Percentiles rank a stretch among this genome's conserved stretches.
Conservation (phyloP, 1,140 invertebrate species). For the Drosophila burlai region DNA sequence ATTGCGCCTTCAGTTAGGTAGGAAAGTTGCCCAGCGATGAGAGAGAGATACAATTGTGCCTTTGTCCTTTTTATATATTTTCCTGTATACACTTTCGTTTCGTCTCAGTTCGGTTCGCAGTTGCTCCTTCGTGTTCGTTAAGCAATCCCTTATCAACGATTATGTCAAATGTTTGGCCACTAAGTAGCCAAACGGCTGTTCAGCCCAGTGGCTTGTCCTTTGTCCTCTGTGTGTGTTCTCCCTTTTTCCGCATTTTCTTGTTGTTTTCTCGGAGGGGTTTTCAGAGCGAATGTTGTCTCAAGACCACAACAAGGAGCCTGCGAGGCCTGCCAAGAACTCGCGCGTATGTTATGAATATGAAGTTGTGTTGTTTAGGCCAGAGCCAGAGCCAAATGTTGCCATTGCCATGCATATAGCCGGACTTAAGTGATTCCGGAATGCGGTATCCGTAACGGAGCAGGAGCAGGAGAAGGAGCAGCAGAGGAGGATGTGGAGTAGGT, state of each 20-base stretch:
- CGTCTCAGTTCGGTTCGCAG: no score
- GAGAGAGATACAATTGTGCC: constrained; percentile 31
- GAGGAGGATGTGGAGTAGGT: constrained; percentile 50
- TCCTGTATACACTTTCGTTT: constrained; percentile 5
- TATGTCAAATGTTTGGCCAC: constrained; percentile 76
- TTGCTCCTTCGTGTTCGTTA: constrained; percentile 29
- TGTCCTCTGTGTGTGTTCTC: constrained; percentile 16
- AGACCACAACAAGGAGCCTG: constrained; percentile 44
- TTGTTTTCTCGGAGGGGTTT: constrained; percentile 1
- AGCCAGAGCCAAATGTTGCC: constrained; percentile 67
- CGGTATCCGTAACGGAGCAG: not conserved
- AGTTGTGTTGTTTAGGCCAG: constrained; percentile 24
- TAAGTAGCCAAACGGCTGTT: constrained; percentile 63
- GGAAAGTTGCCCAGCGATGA: constrained; percentile 27
- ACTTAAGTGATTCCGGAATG: constrained; percentile 69
- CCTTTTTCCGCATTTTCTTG: not conserved
- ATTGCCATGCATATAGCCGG: constrained; percentile 66
- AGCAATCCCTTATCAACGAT: constrained; percentile 76
- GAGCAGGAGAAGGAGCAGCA: not conserved
- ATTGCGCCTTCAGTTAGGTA: constrained; percentile 44
- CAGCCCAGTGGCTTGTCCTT: constrained; percentile 25
- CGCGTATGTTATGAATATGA: constrained; percentile 70
- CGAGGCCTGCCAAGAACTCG: constrained; percentile 16
- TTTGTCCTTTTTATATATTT: constrained; percentile 19
- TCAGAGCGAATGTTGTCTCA: constrained; percentile 20